These are phyloP conservation scores for Bicyclus anynana DNA, from an alignment of 1,140 invertebrate species.

Conservation along the genomic window DNA sequence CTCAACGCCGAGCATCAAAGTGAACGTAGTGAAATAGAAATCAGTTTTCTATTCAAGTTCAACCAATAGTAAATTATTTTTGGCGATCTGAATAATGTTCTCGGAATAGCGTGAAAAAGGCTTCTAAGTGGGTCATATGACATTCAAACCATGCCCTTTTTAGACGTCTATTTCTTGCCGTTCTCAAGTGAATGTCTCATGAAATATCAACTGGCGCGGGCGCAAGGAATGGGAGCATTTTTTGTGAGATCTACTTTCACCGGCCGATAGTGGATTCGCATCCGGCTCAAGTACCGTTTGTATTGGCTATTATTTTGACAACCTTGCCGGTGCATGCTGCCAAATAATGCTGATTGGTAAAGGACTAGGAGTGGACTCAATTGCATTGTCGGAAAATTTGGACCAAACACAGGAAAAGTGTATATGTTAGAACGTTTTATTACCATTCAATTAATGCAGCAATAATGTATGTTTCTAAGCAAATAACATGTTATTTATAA, in stretches of 20 bases:
- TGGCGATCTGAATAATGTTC: not conserved
- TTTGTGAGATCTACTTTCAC: slow-evolving; percentile 76
- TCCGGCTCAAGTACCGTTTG: slow-evolving; percentile 67
- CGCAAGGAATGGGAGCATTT: slow-evolving; percentile 73
- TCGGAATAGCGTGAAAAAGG: not conserved
- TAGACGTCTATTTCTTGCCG: slow-evolving; percentile 29
- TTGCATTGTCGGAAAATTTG: no score
- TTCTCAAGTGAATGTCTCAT: slow-evolving; percentile 66
- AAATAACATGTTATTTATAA: no score
- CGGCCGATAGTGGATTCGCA: slow-evolving; percentile 63
- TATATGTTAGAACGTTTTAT: no score
- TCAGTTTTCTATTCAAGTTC: no score
- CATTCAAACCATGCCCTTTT: slow-evolving; percentile 24
- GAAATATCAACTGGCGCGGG: slow-evolving; percentile 58
- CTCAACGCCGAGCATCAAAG: no score
- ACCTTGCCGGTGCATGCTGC: no score
- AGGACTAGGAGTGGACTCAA: no score
- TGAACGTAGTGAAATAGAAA: no score
- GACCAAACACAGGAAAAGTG: no score
- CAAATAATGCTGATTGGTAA: no score
- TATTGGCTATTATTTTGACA: slow-evolving; percentile 61
- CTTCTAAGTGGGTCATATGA: not conserved
- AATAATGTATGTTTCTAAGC: no score
- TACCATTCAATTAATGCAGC: no score
- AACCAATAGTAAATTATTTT: not conserved